A percentile compares a stretch with the other conserved stretches of the same genome.
These are phyloP conservation scores for Timandra comae DNA, from an alignment of 2,888 invertebrate species.

Conservation along the genomic window DNA sequence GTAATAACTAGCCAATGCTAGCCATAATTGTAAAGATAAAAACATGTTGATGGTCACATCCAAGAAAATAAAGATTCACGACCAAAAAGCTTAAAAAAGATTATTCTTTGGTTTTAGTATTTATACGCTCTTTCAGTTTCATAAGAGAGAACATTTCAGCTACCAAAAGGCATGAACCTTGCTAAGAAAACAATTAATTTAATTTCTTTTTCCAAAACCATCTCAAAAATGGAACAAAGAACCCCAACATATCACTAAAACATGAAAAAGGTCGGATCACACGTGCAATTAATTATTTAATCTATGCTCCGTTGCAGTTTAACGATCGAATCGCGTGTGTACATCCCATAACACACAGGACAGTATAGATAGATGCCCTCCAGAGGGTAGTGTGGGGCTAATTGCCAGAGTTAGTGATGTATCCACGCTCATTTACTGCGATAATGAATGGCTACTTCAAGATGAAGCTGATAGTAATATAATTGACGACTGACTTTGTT, in stretches of 20 bases:
- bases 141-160: too few species aligned
- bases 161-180: too few species aligned
- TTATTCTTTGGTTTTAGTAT: too few species aligned
- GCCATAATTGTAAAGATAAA: too few species aligned
- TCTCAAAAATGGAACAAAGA: too few species aligned
- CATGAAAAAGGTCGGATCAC: slow-evolving; percentile 19
- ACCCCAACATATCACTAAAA: not conserved
- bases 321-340: slow-evolving; percentile 43
- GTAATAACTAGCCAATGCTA: too few species aligned
- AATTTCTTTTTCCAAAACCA: not conserved
- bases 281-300: slow-evolving; percentile 36
- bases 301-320: slow-evolving; percentile 33
- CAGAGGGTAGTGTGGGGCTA: slow-evolving; percentile 33
- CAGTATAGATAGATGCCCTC: slow-evolving; percentile 25
- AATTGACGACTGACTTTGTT: slow-evolving; percentile 19
- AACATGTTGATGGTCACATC: too few species aligned
- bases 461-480: slow-evolving; percentile 22
- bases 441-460: slow-evolving; percentile 26
- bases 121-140: too few species aligned
- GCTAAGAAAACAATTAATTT: not conserved
- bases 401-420: slow-evolving; percentile 38
- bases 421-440: slow-evolving; percentile 37
- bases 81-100: too few species aligned
- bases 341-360: slow-evolving; percentile 31
- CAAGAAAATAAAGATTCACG: too few species aligned